Percentiles rank a stretch among this genome's conserved stretches.
phyloP scores from a whole-genome alignment of 2,888 invertebrate genomes.

The Cyrtodaria siliqua region DNA sequence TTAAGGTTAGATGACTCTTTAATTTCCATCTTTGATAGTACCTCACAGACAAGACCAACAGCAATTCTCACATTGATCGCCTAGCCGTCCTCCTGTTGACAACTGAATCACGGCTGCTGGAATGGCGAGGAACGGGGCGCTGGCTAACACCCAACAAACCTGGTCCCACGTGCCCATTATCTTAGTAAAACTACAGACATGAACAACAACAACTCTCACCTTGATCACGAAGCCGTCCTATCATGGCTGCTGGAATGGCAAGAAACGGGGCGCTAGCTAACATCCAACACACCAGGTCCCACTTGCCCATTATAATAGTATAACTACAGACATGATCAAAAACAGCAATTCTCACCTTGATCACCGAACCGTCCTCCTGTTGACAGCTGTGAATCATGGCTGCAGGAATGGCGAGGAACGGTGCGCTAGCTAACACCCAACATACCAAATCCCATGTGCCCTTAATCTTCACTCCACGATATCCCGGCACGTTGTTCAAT shows the following conservation, averaged over 20 bases:
- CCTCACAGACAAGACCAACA: no score
- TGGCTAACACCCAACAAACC: conserved; percentile 77
- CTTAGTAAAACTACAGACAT: no score
- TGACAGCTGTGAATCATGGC: conserved; percentile 75
- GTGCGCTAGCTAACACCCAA: conserved; percentile 77
- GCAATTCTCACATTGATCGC: conserved; percentile 57
- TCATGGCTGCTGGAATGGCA: conserved; percentile 75
- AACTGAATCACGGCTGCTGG: conserved; percentile 75
- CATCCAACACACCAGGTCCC: conserved; percentile 77
- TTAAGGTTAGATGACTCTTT: no score
- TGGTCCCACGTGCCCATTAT: conserved; percentile 73
- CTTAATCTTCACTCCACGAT: conserved; percentile 55
- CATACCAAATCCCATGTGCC: conserved; percentile 75
- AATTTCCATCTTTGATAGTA: no score
- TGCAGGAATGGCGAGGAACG: conserved; percentile 75
- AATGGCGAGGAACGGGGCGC: conserved; percentile 76
- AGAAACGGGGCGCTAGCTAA: conserved; percentile 77
- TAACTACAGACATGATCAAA: no score
- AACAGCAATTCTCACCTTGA: conserved; percentile 50
- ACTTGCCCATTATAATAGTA: no score
- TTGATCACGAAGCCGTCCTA: conserved; percentile 65
- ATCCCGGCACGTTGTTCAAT: conserved; percentile 43
- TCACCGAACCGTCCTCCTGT: conserved; percentile 60
- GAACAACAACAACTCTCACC: conserved; percentile 43
- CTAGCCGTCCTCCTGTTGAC: conserved; percentile 63